Base-by-base conservation (phyloP, 1,140 invertebrate genomes). In the Augochlora pura region DNA sequence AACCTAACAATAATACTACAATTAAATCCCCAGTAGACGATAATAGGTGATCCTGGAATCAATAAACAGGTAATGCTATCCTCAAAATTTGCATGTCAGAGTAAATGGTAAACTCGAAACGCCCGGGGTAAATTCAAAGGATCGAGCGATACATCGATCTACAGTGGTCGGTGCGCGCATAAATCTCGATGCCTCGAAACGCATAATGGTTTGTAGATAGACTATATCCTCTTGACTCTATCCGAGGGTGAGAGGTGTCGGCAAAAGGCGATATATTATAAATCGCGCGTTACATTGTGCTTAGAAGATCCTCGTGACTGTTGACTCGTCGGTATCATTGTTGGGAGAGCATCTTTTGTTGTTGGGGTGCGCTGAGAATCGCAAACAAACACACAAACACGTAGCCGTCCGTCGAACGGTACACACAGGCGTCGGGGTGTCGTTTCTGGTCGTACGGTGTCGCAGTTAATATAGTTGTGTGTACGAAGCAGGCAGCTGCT, bases 261-360 rank as follows among this genome's bases (percentile, higher is more conserved):
- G 81, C n/a, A 65, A 74, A 32, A 87, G 83, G 70, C 87, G 84
- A 86, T 87, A 86, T 82, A 91, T 91, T 91, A 92, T 92, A 92
- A 92, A 92, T 92, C 90, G 88, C 86, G 87, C 81, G 90, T 88
- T 92, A 91, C 89, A 92, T 92, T 91, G 91, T 92, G 88, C 88
- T 90, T 87, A 88, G 81, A 87, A 86, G 88, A 89, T 90, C 88
- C 83, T 90, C 90, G 89, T 91, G 90, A 91, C 91, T 91, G 91
- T 92, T 92, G 91, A 92, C 90, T 92, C 87, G 88, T 77, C 84
- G 86, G 89, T 89, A 84, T 89, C 88, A 92, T 92, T 92, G 91
- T 92, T 88, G 86, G 88, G 66, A 87, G 88, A 85, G 88, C 89
- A 89, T 88, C 91, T 91, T 92, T 92, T 92, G 91, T 91, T 72